Evolutionary conservation across 2,888 invertebrate species (phyloP).

Genomic region (Dryobotodes eremita): DNA sequence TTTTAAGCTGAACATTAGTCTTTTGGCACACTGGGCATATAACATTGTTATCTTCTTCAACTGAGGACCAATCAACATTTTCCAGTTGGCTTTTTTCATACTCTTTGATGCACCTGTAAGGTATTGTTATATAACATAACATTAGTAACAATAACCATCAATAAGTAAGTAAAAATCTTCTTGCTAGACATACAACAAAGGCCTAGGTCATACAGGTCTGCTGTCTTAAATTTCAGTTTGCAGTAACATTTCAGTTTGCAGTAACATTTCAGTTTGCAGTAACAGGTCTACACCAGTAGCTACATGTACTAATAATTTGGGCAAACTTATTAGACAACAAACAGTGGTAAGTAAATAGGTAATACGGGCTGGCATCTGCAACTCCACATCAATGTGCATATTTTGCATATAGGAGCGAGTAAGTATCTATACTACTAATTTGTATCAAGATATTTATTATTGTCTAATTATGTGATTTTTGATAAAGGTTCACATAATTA

Average conservation of each 20-base stretch:
- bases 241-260: neutral
- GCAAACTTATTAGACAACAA: neutral
- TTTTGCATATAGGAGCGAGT: no score
- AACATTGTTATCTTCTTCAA: constrained; percentile 82
- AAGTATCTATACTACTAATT: constrained; percentile 2
- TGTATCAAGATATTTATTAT: constrained; percentile 1
- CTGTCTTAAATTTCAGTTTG: neutral
- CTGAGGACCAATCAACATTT: constrained; percentile 82
- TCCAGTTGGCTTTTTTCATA: constrained; percentile 84
- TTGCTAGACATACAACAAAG: no score
- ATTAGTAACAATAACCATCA: neutral
- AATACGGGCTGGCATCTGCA: no score
- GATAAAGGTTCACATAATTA: neutral
- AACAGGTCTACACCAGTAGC: neutral
- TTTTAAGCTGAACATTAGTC: constrained; percentile 75
- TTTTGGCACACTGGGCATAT: constrained; percentile 90
- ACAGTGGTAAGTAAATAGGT: neutral
- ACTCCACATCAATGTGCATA: no score
- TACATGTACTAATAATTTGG: neutral
- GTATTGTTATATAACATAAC: neutral
- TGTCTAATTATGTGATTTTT: neutral
- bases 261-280: neutral
- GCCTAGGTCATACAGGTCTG: neutral
- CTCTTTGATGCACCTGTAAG: constrained; percentile 83
- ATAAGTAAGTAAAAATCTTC: neutral